A percentile compares a stretch with the other conserved stretches of the same genome.
Conservation (phyloP, 2,888 invertebrate species). For the Polydrusus pterygomalis region DNA sequence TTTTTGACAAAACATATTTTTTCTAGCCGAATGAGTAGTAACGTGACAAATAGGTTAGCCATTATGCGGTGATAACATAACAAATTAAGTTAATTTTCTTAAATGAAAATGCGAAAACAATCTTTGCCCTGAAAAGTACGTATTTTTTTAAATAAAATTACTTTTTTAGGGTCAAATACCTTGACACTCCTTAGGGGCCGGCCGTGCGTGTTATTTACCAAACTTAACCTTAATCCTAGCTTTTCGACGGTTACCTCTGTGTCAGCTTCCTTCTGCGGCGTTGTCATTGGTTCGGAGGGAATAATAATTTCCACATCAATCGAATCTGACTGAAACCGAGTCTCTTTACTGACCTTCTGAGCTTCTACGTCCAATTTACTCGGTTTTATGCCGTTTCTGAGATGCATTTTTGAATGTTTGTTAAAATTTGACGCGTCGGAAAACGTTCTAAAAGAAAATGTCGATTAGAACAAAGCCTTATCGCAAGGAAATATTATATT, state of each 20-base stretch:
- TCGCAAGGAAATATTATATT: too few species aligned
- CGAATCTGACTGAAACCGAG: background rate
- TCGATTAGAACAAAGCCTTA: too few species aligned
- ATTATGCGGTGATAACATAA: too few species aligned
- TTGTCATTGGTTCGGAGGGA: background rate
- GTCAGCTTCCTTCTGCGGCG: background rate
- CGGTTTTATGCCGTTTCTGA: slow-evolving; percentile 27
- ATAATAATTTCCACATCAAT: slow-evolving; percentile 12
- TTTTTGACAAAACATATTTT: too few species aligned
- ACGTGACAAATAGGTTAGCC: too few species aligned
- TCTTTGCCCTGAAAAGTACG: too few species aligned
- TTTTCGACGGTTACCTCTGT: background rate
- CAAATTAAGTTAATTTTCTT: too few species aligned
- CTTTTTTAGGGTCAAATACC: too few species aligned
- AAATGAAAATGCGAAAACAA: too few species aligned
- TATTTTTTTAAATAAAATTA: too few species aligned
- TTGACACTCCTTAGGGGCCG: background rate
- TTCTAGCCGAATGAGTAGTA: too few species aligned
- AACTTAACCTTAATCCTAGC: too few species aligned
- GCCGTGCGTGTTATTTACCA: background rate
- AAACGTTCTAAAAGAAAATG: slow-evolving; percentile 35
- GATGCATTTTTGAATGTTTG: slow-evolving; percentile 76
- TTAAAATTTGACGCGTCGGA: slow-evolving; percentile 76
- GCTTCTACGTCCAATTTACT: background rate
- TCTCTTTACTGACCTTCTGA: background rate